Base-by-base conservation (phyloP, 2,113 vertebrate species). In the Myrmophylax atrothorax region DNA sequence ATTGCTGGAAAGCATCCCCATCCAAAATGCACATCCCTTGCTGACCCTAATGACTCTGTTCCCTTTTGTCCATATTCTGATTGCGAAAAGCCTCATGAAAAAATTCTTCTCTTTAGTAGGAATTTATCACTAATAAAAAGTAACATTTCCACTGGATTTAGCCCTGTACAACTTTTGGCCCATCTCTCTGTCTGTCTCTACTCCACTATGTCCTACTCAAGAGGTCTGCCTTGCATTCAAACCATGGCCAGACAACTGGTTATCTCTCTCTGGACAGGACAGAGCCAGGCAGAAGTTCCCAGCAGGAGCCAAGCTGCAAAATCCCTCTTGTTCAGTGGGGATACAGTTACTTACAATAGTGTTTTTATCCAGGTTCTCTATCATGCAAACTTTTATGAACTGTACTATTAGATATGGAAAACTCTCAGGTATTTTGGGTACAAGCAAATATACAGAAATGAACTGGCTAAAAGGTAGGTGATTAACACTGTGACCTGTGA, bases 371-470 rank as follows among this genome's bases (percentile, higher is more conserved):
- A 44, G 29, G 46, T 49, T 72, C 19, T 50, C 31, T 50, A 33
- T 22, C 72, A 95, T 92, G 89, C 50, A 93, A 97, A 94, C 70
- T 87, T 76, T 81, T 67, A 42, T 55, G 5, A 44, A 31, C 59
- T 17, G 9, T 33, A 58, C 17, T 84, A 26, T 46, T 26, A 70
- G 28, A 42, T 86, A 73, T 53, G 94, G 26, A 93, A 95, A 96
- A 77, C 55, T 74, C 44, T 84, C 56, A 10, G 31, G 52, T 64
- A 49, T 44, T 91, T 88, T 74, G 80, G 20, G 26, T 81, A 90
- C 46, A 86, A 81, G 44, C 83, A 97, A 95, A 93, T 77, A 67
- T 1, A 66, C 4, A 77, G 63, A 63, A 69, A 76, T 18, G 20
- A 2, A 2, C 20, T 31, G 52, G 20, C 18, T 59, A 49, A 60